Conservation (phyloP, 2,888 invertebrate genomes). For the Pyrrhia umbra region DNA sequence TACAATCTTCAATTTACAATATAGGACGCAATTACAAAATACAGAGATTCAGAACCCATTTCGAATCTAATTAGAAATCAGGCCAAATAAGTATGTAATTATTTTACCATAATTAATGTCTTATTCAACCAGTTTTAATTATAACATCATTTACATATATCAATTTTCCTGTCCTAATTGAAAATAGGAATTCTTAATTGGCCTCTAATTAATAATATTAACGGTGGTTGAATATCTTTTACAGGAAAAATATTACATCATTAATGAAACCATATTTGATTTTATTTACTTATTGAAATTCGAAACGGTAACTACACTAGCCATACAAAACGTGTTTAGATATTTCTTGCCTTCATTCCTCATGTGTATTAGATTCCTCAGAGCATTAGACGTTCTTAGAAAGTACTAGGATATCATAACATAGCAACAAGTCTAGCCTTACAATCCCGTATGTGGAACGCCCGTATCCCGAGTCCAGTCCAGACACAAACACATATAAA, state of each 20-base stretch:
- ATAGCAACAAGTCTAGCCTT: slow-evolving; percentile 76
- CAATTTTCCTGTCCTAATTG: slow-evolving; percentile 11
- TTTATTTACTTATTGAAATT: slow-evolving; percentile 2
- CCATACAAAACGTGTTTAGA: slow-evolving; percentile 25
- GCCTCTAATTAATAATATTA: slow-evolving; percentile 5
- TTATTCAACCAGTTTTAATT: slow-evolving; percentile 19
- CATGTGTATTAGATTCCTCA: slow-evolving; percentile 75
- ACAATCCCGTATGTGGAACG: slow-evolving; percentile 77
- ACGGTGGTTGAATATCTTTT: slow-evolving; percentile 17
- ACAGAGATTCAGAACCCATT: slow-evolving; percentile 2
- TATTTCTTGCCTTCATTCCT: slow-evolving; percentile 33
- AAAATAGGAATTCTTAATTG: slow-evolving; percentile 12
- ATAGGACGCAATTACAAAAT: too few relatives aligned
- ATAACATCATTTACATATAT: slow-evolving; percentile 1
- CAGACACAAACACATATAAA: slow-evolving; percentile 72
- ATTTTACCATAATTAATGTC: slow-evolving; percentile 26
- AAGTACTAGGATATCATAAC: slow-evolving; percentile 85
- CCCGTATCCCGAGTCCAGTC: slow-evolving; percentile 73
- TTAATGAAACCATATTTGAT: not conserved
- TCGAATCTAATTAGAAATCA: slow-evolving; percentile 24
- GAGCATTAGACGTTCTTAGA: slow-evolving; percentile 90
- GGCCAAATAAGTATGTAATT: slow-evolving; percentile 9
- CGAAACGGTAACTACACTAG: slow-evolving; percentile 1
- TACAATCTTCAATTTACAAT: too few relatives aligned
- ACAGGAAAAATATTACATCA: slow-evolving; percentile 17